Conservation (phyloP, 2,113 vertebrate genomes). For the Varanus salvator region DNA sequence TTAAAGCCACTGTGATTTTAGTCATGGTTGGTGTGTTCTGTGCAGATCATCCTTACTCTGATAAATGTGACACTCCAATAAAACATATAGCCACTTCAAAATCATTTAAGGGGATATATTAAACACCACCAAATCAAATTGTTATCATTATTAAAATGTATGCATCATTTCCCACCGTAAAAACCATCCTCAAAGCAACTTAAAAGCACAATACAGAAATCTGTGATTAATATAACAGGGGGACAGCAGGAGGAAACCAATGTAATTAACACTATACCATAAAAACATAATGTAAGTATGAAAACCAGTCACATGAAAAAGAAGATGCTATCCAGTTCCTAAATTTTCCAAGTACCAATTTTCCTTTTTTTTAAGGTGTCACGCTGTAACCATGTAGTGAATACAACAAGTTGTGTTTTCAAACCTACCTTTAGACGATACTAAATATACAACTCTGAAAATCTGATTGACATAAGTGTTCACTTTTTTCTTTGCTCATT, state of each 20-base stretch:
- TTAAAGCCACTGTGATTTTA: conserved; percentile 8
- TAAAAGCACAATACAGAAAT: too few species aligned
- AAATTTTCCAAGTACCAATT: background rate
- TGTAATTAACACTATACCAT: background rate
- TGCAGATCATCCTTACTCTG: background rate
- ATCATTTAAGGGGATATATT: conserved; percentile 17
- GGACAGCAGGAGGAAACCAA: too few species aligned
- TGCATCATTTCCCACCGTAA: too few species aligned
- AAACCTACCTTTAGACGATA: conserved; percentile 34
- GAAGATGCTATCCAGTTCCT: background rate
- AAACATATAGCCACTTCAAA: background rate
- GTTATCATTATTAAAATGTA: too few species aligned
- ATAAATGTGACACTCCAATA: background rate
- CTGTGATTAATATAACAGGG: too few species aligned
- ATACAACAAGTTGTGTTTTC: conserved; percentile 21
- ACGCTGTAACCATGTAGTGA: conserved; percentile 21
- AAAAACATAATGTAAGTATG: background rate
- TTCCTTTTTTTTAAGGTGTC: conserved; percentile 3
- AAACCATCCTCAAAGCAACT: too few species aligned
- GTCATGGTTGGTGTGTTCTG: background rate
- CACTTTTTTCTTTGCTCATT: conserved; percentile 52
- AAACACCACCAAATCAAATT: background rate
- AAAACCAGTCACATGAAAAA: background rate
- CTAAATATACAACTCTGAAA: conserved; percentile 53
- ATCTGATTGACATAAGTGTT: conserved; percentile 31